Conservation (phyloP, 2,888 invertebrate species). For the Apamea epomidion region DNA sequence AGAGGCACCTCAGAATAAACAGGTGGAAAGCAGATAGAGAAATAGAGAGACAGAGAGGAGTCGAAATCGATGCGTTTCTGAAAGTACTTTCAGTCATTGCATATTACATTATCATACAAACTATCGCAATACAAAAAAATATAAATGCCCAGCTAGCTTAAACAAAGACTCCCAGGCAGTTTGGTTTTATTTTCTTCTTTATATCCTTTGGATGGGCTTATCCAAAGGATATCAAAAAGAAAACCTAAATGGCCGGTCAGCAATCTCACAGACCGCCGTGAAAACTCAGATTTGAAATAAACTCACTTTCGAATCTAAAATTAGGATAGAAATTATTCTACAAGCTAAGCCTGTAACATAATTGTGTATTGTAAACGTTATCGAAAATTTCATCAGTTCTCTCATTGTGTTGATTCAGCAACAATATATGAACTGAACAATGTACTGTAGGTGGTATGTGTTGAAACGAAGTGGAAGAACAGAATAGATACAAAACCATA, state of each 20-base stretch:
- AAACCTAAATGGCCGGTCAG: neutral
- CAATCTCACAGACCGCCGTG: neutral
- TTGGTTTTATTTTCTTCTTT: too few relatives aligned
- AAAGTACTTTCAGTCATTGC: neutral
- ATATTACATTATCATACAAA: too few relatives aligned
- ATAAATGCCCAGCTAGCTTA: neutral
- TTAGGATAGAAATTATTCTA: conserved; percentile 5
- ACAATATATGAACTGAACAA: conserved; percentile 42
- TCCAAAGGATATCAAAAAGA: neutral
- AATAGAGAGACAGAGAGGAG: neutral
- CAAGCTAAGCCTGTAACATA: conserved; percentile 24
- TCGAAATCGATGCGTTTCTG: neutral
- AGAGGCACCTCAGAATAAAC: neutral
- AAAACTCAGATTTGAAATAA: conserved; percentile 10
- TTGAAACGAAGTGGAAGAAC: conserved; percentile 25
- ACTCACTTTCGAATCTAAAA: conserved; percentile 21
- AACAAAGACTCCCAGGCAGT: neutral
- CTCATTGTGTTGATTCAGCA: conserved; percentile 54
- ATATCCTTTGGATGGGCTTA: neutral
- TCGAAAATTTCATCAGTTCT: conserved; percentile 53
- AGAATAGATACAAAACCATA: conserved; percentile 20
- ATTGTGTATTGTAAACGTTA: conserved; percentile 55
- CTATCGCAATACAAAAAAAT: neutral
- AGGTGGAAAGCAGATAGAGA: neutral
- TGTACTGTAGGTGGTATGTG: conserved; percentile 46